A percentile compares a stretch with the other conserved stretches of the same genome.
phyloP scores from a whole-genome alignment of 2,888 invertebrate genomes.

The Rhaphigaster nebulosa region DNA sequence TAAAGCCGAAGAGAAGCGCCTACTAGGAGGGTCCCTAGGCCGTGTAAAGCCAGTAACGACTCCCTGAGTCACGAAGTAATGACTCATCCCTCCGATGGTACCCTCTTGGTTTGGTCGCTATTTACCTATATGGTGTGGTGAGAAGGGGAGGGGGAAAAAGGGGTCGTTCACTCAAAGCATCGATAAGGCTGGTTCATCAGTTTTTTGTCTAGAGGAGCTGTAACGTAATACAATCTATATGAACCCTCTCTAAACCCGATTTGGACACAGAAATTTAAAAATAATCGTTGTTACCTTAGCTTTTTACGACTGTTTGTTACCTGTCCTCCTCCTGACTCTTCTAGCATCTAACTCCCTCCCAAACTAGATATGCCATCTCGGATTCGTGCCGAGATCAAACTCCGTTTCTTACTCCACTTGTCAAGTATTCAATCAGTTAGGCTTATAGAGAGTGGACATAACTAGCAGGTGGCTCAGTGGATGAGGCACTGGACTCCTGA shows the following conservation, averaged over 20 bases:
- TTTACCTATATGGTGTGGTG: neutral
- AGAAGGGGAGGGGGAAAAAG: neutral
- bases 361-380: too few species aligned
- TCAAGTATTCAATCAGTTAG: too few species aligned
- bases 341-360: too few species aligned
- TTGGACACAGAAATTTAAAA: too few species aligned
- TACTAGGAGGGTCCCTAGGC: neutral
- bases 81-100: neutral
- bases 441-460: too few species aligned
- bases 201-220: neutral
- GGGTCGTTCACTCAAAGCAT: neutral
- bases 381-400: too few species aligned
- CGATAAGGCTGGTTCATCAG: neutral
- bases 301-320: too few species aligned
- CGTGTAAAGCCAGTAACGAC: slow-evolving; percentile 39
- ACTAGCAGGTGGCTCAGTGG: too few species aligned
- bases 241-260: neutral
- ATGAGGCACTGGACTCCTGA: too few species aligned
- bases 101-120: neutral
- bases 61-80: slow-evolving; percentile 37
- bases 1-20: neutral
- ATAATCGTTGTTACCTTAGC: neutral
- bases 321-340: too few species aligned
- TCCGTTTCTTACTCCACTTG: too few species aligned
- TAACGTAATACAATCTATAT: neutral